These are phyloP conservation scores for Drosophila carrolli DNA, from an alignment of 1,140 invertebrate genomes.

Conservation along the genomic window DNA sequence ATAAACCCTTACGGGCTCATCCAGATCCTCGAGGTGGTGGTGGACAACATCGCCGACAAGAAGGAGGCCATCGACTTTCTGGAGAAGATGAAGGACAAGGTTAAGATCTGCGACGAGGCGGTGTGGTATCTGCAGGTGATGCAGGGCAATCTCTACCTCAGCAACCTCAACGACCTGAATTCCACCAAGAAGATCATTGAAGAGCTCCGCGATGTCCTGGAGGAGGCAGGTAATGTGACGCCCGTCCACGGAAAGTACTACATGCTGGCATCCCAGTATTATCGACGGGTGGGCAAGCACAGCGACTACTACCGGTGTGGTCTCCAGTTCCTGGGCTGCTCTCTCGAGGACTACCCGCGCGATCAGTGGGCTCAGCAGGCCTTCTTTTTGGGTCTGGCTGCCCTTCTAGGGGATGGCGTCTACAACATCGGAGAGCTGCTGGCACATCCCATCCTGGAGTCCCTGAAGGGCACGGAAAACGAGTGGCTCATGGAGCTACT, in stretches of 20 bases:
- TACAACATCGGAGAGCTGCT: constrained; percentile 99
- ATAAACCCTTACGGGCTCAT: constrained; percentile 97
- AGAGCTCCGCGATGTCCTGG: constrained; percentile 93
- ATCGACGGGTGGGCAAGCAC: constrained; percentile 86
- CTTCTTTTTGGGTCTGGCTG: constrained; percentile 96
- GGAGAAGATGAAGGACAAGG: constrained; percentile 94
- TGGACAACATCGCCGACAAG: constrained; percentile 92
- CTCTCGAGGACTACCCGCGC: constrained; percentile 88
- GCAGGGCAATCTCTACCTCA: constrained; percentile 93
- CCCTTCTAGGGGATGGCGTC: constrained; percentile 96
- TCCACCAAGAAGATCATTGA: constrained; percentile 95
- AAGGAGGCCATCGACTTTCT: constrained; percentile 94
- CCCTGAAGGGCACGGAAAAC: constrained; percentile 92
- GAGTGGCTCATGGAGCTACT: constrained; percentile 96
- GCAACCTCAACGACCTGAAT: constrained; percentile 92
- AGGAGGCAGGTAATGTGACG: constrained; percentile 96
- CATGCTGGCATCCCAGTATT: constrained; percentile 96
- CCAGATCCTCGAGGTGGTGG: constrained; percentile 93
- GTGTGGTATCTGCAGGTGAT: constrained; percentile 88
- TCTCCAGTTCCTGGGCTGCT: constrained; percentile 97
- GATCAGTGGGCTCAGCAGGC: constrained; percentile 93
- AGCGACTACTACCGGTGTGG: constrained; percentile 96
- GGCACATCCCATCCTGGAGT: constrained; percentile 96
- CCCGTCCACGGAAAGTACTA: constrained; percentile 98
- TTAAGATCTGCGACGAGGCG: constrained; percentile 95